Evolutionary conservation across 2,113 vertebrate genomes (phyloP), one percentile per base, ranked within the genome.

Genomic region (Oxyruncus cristatus): DNA sequence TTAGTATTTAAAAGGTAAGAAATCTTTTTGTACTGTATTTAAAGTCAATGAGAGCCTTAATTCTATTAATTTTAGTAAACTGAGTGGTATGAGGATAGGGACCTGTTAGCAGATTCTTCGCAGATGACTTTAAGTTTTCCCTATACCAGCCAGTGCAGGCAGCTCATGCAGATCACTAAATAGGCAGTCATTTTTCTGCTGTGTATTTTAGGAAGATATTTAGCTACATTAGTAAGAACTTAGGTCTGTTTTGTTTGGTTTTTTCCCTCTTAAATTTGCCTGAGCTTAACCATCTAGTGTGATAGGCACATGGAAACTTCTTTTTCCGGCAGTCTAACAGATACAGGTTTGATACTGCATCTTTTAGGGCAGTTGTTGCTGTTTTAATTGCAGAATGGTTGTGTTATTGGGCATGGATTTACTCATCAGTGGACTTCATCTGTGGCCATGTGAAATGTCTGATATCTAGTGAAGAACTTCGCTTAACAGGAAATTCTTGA

Each of bases 131-230:
- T 56, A 32, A 46, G 5, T 75, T 88, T 88, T 73, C 5, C 7
- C 5, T 65, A 4, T 58, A n/a, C 2, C 11, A 33, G 0, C 23
- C 72, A 23, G 3, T 4, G 2, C 9, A 72, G 49, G 33, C 35
- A 59, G 56, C 46, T 32, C 16, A 53, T 84, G 6, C 66, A 35
- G 47, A 55, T 88, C 24, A 46, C 23, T 56, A 61, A 81, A 49
- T 6, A 46, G 37, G 8, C 46, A 72, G 20, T 4, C 18, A 26
- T 6, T 63, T 88, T 55, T 55, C 65, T 90, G 47, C 13, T 78
- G 8, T 35, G 8, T 76, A 26, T 39, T 85, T 68, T 15, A 59
- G 24, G 53, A 76, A 52, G 35, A 19, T 70, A 32, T 82, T 58
- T 88, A 75, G 35, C 28, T 75, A 35, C 2, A 12, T 9, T 52